These are phyloP conservation scores for Drosophila greeni DNA, from an alignment of 2,888 invertebrate species.

Conservation along the genomic window DNA sequence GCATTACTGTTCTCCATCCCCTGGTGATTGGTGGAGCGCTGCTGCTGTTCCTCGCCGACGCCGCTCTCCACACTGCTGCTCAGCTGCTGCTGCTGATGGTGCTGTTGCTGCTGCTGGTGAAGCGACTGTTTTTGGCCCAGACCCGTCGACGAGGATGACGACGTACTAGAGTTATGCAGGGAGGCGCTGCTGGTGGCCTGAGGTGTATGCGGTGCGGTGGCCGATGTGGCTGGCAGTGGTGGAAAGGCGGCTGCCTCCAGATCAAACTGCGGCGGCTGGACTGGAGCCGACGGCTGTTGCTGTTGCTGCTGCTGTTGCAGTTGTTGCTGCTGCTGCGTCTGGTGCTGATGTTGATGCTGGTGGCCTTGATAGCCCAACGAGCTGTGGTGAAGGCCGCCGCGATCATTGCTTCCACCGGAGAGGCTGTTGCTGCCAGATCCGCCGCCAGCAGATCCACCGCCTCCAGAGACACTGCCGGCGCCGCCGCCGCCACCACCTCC, in stretches of 20 bases:
- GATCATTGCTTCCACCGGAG: conserved; percentile 51
- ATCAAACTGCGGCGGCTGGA: conserved; percentile 85
- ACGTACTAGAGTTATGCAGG: conserved; percentile 51
- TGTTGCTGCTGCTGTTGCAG: conserved; percentile 75
- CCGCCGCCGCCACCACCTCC: conserved; percentile 28
- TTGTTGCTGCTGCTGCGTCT: conserved; percentile 69
- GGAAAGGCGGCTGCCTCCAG: conserved; percentile 89
- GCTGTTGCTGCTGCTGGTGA: conserved; percentile 64
- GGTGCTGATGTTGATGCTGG: conserved; percentile 67
- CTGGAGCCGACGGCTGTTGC: conserved; percentile 73
- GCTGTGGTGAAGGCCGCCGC: conserved; percentile 49
- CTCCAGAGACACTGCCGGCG: conserved; percentile 22
- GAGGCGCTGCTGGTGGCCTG: conserved; percentile 38
- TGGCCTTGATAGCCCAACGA: conserved; percentile 67
- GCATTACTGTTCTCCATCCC: conserved; percentile 53
- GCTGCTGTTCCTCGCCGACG: conserved; percentile 41
- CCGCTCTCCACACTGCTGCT: conserved; percentile 28
- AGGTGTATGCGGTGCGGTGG: conserved; percentile 44
- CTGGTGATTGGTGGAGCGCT: conserved; percentile 54
- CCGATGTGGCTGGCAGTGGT: conserved; percentile 84
- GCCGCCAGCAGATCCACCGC: conserved; percentile 31
- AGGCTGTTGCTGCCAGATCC: conserved; percentile 28
- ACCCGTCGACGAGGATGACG: conserved; percentile 39
- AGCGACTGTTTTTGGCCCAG: conserved; percentile 51
- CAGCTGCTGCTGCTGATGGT: conserved; percentile 26